Percentiles rank a stretch among this genome's conserved stretches.
Conservation (phyloP, 2,113 vertebrate species). For the Spheniscus mendiculus region DNA sequence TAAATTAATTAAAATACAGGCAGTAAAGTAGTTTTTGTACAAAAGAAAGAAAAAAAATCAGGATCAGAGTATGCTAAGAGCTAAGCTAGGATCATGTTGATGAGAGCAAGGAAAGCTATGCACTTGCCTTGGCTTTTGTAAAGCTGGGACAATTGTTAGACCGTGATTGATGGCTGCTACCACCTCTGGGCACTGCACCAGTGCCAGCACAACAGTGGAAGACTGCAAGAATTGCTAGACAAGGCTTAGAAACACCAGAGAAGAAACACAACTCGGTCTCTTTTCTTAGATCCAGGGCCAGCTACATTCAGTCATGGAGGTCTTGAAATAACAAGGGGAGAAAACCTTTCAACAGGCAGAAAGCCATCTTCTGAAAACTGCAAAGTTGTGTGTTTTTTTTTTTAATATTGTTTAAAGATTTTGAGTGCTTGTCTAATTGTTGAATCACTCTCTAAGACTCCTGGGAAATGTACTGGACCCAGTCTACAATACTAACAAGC, state of each 20-base stretch:
- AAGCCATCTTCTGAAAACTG: not conserved
- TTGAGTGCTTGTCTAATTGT: not conserved
- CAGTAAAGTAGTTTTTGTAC: not conserved
- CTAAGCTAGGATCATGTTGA: not conserved
- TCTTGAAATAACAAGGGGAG: not conserved
- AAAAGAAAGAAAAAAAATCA: not conserved
- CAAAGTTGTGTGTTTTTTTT: not conserved
- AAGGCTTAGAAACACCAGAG: not conserved
- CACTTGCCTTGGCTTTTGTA: not conserved
- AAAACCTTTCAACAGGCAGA: not conserved
- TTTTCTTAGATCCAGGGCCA: conserved; percentile 29
- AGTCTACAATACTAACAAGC: not conserved
- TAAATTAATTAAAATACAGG: not conserved
- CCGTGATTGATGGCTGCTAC: not conserved
- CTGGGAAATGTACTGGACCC: not conserved
- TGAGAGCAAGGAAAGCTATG: not conserved
- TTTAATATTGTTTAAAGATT: not conserved
- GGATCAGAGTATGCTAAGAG: not conserved
- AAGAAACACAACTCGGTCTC: not conserved
- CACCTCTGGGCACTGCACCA: not conserved
- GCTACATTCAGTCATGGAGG: not conserved
- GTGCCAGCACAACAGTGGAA: not conserved
- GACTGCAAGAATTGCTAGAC: not conserved
- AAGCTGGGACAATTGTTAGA: not conserved
- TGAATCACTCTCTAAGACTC: not conserved